Evolutionary conservation across 2,888 invertebrate genomes (phyloP).

Genomic region (Mesoligia furuncula): DNA sequence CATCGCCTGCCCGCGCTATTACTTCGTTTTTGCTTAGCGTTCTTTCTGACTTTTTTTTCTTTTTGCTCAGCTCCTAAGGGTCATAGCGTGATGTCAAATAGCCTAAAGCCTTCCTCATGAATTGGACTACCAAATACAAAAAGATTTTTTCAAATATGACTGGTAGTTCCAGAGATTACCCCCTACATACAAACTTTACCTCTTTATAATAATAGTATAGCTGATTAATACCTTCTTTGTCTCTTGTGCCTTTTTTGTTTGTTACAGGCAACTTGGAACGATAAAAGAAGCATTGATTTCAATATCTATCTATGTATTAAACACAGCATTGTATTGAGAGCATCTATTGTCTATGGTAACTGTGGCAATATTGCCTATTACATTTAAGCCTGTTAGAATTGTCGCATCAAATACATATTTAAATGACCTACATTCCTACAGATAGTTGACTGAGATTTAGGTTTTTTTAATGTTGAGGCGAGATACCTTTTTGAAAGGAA

Average conservation of each 20-base stretch:
- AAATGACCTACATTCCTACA: not conserved
- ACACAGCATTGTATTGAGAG: not conserved
- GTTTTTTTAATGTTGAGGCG: not conserved
- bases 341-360: not conserved
- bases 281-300: not conserved
- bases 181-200: too few relatives aligned
- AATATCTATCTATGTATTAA: too few relatives aligned
- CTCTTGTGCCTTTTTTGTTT: not conserved
- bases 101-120: too few relatives aligned
- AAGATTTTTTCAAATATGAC: too few relatives aligned
- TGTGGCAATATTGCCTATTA: slow-evolving; percentile 6
- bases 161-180: too few relatives aligned
- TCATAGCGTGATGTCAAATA: too few relatives aligned
- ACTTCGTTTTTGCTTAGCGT: too few relatives aligned
- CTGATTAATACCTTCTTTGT: not conserved
- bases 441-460: not conserved
- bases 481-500: not conserved
- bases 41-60: too few relatives aligned
- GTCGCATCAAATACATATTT: not conserved
- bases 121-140: too few relatives aligned
- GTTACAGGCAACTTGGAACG: not conserved
- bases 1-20: too few relatives aligned
- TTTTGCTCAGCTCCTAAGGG: too few relatives aligned
- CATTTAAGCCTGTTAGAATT: not conserved
- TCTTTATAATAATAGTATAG: too few relatives aligned